These are phyloP conservation scores for Acanthosepion pharaonis DNA, from an alignment of 2,888 invertebrate species.

Conservation along the genomic window DNA sequence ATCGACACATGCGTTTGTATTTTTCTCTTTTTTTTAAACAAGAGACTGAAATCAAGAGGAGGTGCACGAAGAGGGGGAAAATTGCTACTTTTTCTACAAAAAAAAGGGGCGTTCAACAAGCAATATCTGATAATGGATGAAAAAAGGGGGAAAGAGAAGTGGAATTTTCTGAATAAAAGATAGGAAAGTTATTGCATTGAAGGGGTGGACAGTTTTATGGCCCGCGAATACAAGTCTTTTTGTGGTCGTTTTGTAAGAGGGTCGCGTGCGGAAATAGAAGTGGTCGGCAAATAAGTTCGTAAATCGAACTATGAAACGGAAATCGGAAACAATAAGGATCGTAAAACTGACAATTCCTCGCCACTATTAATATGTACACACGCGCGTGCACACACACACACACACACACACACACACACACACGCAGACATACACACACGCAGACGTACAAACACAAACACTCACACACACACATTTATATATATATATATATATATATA, in stretches of 20 bases:
- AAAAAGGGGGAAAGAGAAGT: background rate
- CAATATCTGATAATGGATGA: background rate
- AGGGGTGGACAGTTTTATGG: background rate
- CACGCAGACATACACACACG: no score
- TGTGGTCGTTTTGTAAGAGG: background rate
- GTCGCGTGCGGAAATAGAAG: background rate
- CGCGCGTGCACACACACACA: no score
- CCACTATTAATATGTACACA: no score
- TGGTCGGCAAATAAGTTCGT: background rate
- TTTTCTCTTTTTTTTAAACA: no score
- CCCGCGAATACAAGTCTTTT: background rate
- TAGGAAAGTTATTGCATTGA: background rate
- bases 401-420: no score
- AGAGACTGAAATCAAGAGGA: no score
- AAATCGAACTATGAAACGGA: background rate
- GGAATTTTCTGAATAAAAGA: background rate
- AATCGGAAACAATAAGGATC: no score
- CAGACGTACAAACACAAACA: no score
- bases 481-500: no score
- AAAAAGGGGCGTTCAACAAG: background rate
- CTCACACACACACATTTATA: no score
- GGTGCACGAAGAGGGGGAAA: background rate
- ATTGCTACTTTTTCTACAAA: background rate
- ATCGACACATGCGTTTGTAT: background rate
- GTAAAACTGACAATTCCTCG: no score